phyloP scores from a whole-genome alignment of 1,140 invertebrate species.

The Drepana arcuata region DNA sequence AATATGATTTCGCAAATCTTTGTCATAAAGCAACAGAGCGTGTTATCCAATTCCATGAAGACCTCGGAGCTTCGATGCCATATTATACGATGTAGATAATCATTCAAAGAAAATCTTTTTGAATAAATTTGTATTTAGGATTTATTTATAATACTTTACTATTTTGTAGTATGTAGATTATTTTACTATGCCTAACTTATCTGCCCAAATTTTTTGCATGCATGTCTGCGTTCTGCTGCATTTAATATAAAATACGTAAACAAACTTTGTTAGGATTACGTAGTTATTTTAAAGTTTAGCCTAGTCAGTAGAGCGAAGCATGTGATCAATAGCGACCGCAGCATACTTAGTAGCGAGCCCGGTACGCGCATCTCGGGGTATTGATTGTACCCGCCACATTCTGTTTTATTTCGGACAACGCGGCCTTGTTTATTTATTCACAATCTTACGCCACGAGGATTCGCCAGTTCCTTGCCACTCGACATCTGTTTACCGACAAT shows the following conservation, averaged over 20 bases:
- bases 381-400: background rate
- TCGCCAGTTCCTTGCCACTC: constrained; percentile 8
- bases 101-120: too few relatives aligned
- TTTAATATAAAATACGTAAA: too few relatives aligned
- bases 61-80: too few relatives aligned
- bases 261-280: too few relatives aligned
- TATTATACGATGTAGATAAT: too few relatives aligned
- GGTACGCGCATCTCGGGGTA: too few relatives aligned
- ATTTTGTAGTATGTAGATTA: too few relatives aligned
- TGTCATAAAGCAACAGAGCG: constrained; percentile 28
- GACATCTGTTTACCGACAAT: too few relatives aligned
- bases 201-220: constrained; percentile 17
- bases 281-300: constrained; percentile 24
- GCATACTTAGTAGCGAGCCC: too few relatives aligned
- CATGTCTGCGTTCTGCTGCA: too few relatives aligned
- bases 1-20: constrained; percentile 20
- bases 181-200: constrained; percentile 11
- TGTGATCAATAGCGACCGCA: constrained; percentile 32
- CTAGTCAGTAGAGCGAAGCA: constrained; percentile 29
- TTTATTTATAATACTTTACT: too few relatives aligned
- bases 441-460: constrained; percentile 17
- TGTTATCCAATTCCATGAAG: constrained; percentile 38
- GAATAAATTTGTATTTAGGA: too few relatives aligned
- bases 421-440: constrained; percentile 27
- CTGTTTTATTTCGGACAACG: constrained; percentile 23